Evolutionary conservation across 1,140 invertebrate species (phyloP).

Genomic region (Thaumatotibia leucotreta): DNA sequence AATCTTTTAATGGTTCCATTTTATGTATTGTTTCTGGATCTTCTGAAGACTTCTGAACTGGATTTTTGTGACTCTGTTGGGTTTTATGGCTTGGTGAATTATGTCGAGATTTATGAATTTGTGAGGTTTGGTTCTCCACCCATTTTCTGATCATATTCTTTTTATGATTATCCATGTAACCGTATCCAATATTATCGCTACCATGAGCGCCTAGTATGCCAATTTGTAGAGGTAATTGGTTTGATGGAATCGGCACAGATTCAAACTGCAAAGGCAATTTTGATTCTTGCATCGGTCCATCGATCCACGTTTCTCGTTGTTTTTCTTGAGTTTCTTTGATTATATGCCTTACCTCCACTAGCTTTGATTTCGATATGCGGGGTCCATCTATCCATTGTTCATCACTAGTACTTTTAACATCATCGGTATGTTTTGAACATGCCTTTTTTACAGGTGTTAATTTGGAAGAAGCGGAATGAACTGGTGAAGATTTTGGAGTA

Average conservation of each 20-base stretch:
- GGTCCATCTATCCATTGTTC: slow-evolving; percentile 98
- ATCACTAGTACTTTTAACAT: slow-evolving; percentile 79
- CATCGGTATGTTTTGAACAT: slow-evolving; percentile 56
- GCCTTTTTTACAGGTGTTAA: slow-evolving; percentile 78
- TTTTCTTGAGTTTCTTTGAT: slow-evolving; percentile 86
- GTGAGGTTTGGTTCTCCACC: slow-evolving; percentile 93
- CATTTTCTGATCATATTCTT: slow-evolving; percentile 95
- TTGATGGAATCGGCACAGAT: slow-evolving; percentile 44
- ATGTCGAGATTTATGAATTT: slow-evolving; percentile 80
- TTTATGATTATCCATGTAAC: slow-evolving; percentile 94
- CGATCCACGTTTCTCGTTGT: slow-evolving; percentile 94
- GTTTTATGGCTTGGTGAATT: slow-evolving; percentile 64
- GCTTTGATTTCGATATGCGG: slow-evolving; percentile 87
- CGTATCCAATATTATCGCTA: slow-evolving; percentile 79
- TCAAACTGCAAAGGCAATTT: slow-evolving; percentile 64
- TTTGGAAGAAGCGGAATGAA: slow-evolving; percentile 78
- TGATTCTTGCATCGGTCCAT: slow-evolving; percentile 84
- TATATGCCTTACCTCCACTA: slow-evolving; percentile 88
- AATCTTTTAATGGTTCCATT: slow-evolving; percentile 70
- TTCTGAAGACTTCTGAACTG: slow-evolving; percentile 79
- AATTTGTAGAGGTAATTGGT: slow-evolving; percentile 61
- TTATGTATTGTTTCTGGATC: slow-evolving; percentile 71
- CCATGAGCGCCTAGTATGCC: slow-evolving; percentile 67
- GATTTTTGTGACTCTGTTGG: slow-evolving; percentile 76
- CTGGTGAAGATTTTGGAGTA: slow-evolving; percentile 78